A percentile compares a stretch with the other conserved stretches of the same genome.
Evolutionary conservation across 2,113 vertebrate genomes (phyloP).

Genomic region (Lycaon pictus): DNA sequence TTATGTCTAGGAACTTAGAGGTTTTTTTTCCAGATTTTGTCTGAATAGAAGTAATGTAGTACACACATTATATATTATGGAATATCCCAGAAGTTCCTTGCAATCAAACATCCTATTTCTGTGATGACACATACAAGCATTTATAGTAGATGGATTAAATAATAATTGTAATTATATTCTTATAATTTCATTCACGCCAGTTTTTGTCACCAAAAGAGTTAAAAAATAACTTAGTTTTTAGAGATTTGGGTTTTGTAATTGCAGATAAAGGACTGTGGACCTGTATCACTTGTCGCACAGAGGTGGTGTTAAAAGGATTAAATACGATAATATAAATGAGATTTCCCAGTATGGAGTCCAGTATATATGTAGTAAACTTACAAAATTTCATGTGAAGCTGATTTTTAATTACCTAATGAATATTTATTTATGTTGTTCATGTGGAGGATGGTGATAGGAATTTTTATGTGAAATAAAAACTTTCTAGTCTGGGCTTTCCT

Average conservation of each 20-base stretch:
- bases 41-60: not conserved
- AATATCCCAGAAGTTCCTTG: not conserved
- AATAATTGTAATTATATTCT: not conserved
- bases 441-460: not conserved
- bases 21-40: not conserved
- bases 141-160: not conserved
- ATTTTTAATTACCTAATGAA: not conserved
- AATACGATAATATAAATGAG: not conserved
- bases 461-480: not conserved
- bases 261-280: not conserved
- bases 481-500: not conserved
- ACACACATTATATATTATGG: not conserved
- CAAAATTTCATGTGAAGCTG: not conserved
- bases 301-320: not conserved
- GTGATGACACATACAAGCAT: not conserved
- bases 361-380: not conserved
- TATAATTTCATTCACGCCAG: not conserved
- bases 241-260: not conserved
- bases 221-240: not conserved
- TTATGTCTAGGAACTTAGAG: not conserved
- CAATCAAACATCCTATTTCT: not conserved
- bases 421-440: not conserved
- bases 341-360: not conserved
- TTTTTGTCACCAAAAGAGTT: not conserved
- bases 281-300: not conserved